Evolutionary conservation across 2,113 vertebrate species (phyloP), one percentile per base, ranked within the genome.

Genomic region (Thunnus maccoyii): DNA sequence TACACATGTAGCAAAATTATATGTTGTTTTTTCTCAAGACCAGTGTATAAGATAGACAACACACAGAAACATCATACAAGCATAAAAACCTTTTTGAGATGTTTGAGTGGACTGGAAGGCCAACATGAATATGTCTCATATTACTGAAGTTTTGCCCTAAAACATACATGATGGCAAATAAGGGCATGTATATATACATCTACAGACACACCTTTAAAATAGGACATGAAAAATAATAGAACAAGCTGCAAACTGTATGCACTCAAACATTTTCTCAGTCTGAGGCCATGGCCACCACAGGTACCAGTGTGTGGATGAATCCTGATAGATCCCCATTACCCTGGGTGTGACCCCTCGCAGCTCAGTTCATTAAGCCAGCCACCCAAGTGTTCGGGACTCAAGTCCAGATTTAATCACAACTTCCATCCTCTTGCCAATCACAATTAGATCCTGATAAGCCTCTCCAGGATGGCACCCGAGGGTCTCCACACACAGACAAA

Each of bases 321-420:
- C 91, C 73, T 93, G 91, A 92, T 88, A 84, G 92, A 91, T 89
- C 86, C 90, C 91, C 88, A 93, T 95, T 95, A 94, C 90, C 91
- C 90, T 27, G 57, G 50, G 78, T 82, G 80, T 90, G 94, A 95
- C 92, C 91, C 88, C 89, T 91, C 55, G 36, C 89, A 18, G 79
- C 92, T 92, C 83, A 91, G 86, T 91, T 95, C 92, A 95, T 95
- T 95, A 95, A 93, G 92, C 89, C 72, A 64, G 77, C 68, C 87
- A 84, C 83, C 89, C 84, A 80, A 79, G 86, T 84, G 90, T 78
- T 54, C 15, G 76, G 66, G 85, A 93, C 90, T 89, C 76, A 57
- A 90, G 92, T 91, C 91, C 89, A 93, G 92, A 92, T 95, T 91
- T 93, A 94, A 94, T 94, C 93, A 92, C 87, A 91, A 68, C 89